Base-by-base conservation (phyloP, 2,113 vertebrate genomes). In the Anarrhichthys ocellatus region DNA sequence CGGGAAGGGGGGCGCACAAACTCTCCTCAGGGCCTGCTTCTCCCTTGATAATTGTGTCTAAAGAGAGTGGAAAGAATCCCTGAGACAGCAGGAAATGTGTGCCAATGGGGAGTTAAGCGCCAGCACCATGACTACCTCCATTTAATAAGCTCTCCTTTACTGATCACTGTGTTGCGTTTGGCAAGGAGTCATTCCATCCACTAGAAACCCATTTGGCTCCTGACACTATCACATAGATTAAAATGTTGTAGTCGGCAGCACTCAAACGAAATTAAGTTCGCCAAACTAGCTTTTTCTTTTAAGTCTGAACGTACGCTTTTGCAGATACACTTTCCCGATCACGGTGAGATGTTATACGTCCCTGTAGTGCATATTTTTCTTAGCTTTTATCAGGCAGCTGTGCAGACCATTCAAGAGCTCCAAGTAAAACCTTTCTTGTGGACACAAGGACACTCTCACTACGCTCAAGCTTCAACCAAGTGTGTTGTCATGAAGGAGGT, bases 31-130 rank as follows among this genome's bases (percentile, higher is more conserved):
- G 89, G 91, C 89, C 83, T 90, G 78, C 81, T 85, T 81, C 76
- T 91, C 91, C 84, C 90, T 84, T 89, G 89, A 90, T 91, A 91
- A 94, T 93, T 89, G 89, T 88, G 88, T 93, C 84, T 89, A 91
- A 92, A 88, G 87, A 92, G 86, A 90, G 89, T 92, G 91, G 92
- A 91, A 94, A 92, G 86, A 95, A 94, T 94, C 89, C 90, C 88
- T 88, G 89, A 92, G 87, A 91, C 90, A 92, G 91, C 91, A 91
- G 87, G 89, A 91, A 91, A 85, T 81, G 83, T 91, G 85, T 84
- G 87, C 86, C 76, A 89, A 91, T 88, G 76, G 82, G 81, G 86
- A 90, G 94, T 90, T 89, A 74, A 65, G 86, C 81, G 52, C 72
- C 85, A 83, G 86, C 87, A 82, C 87, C 80, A 83, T 83, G 86